Base-by-base conservation (phyloP, 2,888 invertebrate genomes). In the Apoderus coryli region DNA sequence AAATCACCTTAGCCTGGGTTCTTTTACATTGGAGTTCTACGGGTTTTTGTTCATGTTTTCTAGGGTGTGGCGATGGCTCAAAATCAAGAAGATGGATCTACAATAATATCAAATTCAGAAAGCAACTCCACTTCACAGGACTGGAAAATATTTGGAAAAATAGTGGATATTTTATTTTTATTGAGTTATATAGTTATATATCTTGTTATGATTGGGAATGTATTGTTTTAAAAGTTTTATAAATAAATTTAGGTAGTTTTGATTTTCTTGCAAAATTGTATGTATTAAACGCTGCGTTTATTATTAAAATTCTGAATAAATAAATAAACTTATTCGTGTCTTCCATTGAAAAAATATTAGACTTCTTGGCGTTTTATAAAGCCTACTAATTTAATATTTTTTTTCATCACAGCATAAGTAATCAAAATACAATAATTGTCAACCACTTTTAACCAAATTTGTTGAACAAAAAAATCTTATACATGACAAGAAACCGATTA, bases 141-240 rank as follows among this genome's bases (percentile, higher is more conserved):
- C 31, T 57, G 55, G 54, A 34, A 44, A 4, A 29, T 56, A 16
- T 50, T 59, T 35, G 54, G 49, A 5, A 53, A 47, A 40, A 41
- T 58, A 22, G 31, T 57, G 12, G 56, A 59, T 41, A 42, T 53
- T 30, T 23, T 56, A 19, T 48, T 48, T 28, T 46, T 55, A 32
- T 33, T 50, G 24, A 29, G 37, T 25, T 53, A 49, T 32, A 35
- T 43, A 25, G 37, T 54, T 25, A 39, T 46, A 9, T 55, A 53
- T 39, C 35, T 52, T 24, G 33, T 39, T 10, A 50, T 56, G 50
- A 41, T 50, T 14, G n/a, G n/a, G n/a, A n/a, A n/a, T n/a, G n/a
- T n/a, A n/a, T n/a, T n/a, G n/a, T n/a, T n/a, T n/a, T n/a, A n/a
- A n/a, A n/a, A n/a, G n/a, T n/a, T n/a, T n/a, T n/a, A n/a, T n/a